Percentiles rank a stretch among this genome's conserved stretches.
Conservation (phyloP, 2,888 invertebrate species). For the Euzetes globulus region DNA sequence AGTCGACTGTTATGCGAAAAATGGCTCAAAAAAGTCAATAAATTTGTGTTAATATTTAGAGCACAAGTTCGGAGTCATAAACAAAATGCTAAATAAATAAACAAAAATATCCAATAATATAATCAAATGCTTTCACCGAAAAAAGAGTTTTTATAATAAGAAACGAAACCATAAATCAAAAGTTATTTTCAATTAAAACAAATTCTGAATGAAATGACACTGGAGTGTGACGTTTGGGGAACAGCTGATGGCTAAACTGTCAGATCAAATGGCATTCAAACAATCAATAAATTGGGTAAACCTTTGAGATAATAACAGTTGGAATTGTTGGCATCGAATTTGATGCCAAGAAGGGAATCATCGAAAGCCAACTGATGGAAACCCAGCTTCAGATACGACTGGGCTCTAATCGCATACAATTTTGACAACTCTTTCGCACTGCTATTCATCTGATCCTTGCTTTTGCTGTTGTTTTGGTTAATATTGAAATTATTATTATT, state of each 20-base stretch:
- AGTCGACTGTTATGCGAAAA: not conserved
- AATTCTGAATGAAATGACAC: no score
- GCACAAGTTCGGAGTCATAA: not conserved
- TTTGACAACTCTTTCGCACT: slow-evolving; percentile 21
- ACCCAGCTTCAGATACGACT: slow-evolving; percentile 19
- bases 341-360: not conserved
- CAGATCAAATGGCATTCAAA: no score
- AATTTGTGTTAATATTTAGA: not conserved
- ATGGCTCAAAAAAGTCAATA: slow-evolving; percentile 3
- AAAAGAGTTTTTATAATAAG: no score
- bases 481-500: not conserved
- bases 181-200: no score
- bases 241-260: no score
- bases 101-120: not conserved
- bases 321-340: not conserved
- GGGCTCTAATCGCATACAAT: slow-evolving; percentile 25
- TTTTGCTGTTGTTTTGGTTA: not conserved
- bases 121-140: not conserved
- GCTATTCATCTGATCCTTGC: not conserved
- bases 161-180: no score
- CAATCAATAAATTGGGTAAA: not conserved
- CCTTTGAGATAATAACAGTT: slow-evolving; percentile 30
- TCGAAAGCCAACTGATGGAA: slow-evolving; percentile 31
- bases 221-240: no score
- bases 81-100: not conserved